Conservation (phyloP, 1,140 invertebrate genomes). For the Manduca sexta region DNA sequence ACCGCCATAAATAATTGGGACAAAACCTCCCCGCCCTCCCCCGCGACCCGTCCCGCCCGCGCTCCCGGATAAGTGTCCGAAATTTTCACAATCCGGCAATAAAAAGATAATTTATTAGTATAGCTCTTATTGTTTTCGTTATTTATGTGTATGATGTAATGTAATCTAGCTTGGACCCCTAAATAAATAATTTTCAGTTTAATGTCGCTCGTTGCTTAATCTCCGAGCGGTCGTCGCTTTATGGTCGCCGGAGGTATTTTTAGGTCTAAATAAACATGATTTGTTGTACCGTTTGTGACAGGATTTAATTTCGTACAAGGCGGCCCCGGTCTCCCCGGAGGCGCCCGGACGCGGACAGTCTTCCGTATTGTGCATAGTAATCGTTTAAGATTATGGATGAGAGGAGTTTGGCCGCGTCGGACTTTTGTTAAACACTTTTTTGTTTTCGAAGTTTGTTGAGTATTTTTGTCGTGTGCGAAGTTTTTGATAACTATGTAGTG, state of each 20-base stretch:
- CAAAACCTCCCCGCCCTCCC: conserved; percentile 46
- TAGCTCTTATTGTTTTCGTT: conserved; percentile 73
- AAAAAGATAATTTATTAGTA: conserved; percentile 73
- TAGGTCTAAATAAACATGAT: conserved; percentile 72
- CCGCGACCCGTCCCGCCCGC: conserved; percentile 20
- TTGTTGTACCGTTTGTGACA: conserved; percentile 64
- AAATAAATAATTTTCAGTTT: conserved; percentile 72
- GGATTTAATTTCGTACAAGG: conserved; percentile 62
- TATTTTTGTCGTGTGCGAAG: too few relatives aligned
- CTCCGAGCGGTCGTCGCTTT: conserved; percentile 57
- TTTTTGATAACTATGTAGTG: too few relatives aligned
- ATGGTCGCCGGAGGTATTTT: conserved; percentile 69
- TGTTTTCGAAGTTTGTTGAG: too few relatives aligned
- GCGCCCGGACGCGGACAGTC: conserved; percentile 23
- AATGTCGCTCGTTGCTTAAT: conserved; percentile 71
- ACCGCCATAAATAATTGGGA: conserved; percentile 70
- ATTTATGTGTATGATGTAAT: conserved; percentile 73
- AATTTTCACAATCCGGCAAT: conserved; percentile 73
- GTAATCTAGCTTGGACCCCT: conserved; percentile 69
- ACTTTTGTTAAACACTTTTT: too few relatives aligned
- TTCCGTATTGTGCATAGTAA: too few relatives aligned
- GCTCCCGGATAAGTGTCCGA: conserved; percentile 68
- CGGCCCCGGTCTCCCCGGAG: conserved; percentile 8
- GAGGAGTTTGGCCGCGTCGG: background rate
- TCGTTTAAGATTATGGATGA: too few relatives aligned